These are phyloP conservation scores for Agapornis canus DNA, from an alignment of 2,797 vertebrate species.

Conservation along the genomic window DNA sequence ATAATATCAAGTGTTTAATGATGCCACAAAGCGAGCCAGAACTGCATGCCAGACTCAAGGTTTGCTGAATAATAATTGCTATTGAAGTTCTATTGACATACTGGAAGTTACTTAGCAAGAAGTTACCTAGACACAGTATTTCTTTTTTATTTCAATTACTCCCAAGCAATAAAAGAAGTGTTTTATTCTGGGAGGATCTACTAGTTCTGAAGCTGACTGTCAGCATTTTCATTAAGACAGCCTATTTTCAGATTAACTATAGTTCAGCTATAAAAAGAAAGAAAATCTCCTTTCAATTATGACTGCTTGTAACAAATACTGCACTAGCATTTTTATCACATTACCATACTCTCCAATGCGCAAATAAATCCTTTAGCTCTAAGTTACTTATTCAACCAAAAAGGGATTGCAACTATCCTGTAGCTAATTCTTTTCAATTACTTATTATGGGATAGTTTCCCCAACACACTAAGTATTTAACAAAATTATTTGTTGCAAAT, in stretches of 20 bases:
- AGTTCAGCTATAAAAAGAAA: background rate
- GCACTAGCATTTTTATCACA: background rate
- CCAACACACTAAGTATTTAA: background rate
- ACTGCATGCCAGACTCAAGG: background rate
- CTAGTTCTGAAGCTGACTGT: background rate
- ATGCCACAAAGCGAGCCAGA: background rate
- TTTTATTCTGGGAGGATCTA: background rate
- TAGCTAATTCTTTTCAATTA: background rate
- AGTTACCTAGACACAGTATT: background rate
- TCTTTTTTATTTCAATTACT: background rate
- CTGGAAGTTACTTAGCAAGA: background rate
- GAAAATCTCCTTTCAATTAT: background rate
- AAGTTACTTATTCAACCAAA: background rate
- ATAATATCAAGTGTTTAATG: background rate
- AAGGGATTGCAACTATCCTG: background rate
- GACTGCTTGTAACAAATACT: background rate
- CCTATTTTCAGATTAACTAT: background rate
- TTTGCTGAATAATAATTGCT: background rate
- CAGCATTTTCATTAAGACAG: background rate
- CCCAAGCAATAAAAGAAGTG: background rate
- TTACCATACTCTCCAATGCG: background rate
- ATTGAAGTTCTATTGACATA: background rate
- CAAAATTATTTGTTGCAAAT: background rate
- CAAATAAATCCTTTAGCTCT: background rate
- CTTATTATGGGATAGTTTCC: background rate